These are phyloP conservation scores for Dallia pectoralis DNA, from an alignment of 2,797 vertebrate species.

Conservation along the genomic window DNA sequence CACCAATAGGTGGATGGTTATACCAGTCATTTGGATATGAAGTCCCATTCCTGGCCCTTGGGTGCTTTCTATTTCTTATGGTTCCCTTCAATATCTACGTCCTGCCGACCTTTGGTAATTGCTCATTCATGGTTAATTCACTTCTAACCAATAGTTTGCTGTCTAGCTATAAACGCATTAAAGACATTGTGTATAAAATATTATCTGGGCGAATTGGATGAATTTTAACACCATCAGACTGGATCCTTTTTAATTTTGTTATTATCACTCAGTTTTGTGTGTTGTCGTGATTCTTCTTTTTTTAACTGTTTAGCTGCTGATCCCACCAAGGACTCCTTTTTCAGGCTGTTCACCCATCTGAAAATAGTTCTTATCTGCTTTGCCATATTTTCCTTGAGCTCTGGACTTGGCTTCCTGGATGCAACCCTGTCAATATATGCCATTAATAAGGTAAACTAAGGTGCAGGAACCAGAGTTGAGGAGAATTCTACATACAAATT, in stretches of 20 bases:
- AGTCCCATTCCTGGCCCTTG: slow-evolving; percentile 86
- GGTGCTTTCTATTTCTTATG: slow-evolving; percentile 82
- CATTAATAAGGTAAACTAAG: slow-evolving; percentile 76
- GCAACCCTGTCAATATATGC: slow-evolving; percentile 92
- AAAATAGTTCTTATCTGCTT: slow-evolving; percentile 83
- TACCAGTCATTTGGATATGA: slow-evolving; percentile 93
- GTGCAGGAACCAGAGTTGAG: not conserved
- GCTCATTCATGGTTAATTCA: not conserved
- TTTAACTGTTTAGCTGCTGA: slow-evolving; percentile 69
- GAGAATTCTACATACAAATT: not conserved
- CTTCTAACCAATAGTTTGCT: not conserved
- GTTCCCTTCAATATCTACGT: slow-evolving; percentile 89
- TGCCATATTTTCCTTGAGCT: slow-evolving; percentile 80
- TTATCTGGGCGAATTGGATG: not conserved
- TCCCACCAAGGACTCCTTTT: slow-evolving; percentile 81
- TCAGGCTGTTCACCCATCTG: slow-evolving; percentile 74
- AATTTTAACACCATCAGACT: not conserved
- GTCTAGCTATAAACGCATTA: not conserved
- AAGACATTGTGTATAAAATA: not conserved
- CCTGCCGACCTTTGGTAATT: slow-evolving; percentile 85
- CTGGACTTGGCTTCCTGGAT: slow-evolving; percentile 88
- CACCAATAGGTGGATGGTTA: slow-evolving; percentile 90
- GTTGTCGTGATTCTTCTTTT: slow-evolving; percentile 19
- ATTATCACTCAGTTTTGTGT: not conserved
- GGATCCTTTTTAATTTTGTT: not conserved